Base-by-base conservation (phyloP, 2,888 invertebrate genomes). In the Gandaritis pyraliata region DNA sequence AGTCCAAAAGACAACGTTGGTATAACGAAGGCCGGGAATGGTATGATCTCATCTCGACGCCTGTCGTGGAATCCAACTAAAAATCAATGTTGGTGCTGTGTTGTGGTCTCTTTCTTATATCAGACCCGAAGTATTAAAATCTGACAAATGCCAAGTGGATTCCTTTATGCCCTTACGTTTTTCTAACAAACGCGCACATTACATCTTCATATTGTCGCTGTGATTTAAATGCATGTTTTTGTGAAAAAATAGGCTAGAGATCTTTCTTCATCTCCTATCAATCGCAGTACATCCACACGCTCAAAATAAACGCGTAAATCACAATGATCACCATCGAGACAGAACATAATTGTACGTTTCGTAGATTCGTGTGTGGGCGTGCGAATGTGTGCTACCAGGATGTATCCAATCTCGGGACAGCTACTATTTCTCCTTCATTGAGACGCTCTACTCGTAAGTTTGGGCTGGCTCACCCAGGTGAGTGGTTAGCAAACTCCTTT, bases 341-440 rank as follows among this genome's bases (percentile, higher is more conserved):
- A 49, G 58, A 36, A 18, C 54, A 49, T 64, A 58, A 65, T 70
- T 66, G 51, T 43, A 58, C 54, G 61, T 66, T 69, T 68, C 56
- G 64, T 66, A 64, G 61, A 61, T 66, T 66, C 43, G 66, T 51
- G 69, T 63, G 73, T 72, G 65, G 70, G 72, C 68, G 73, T 69
- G 69, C 68, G 67, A 69, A 69, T 66, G 67, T 61, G 52, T 64
- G 64, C 61, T 65, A 63, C 63, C 72, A 72, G 73, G 73, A 73
- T 72, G 69, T 63, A 56, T 49, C 65, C 72, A 73, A 71, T 73
- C 65, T 56, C 59, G 15, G 29, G n/a, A 41, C 41, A 41, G 16
- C 41, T 36, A 10, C 61, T 61, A 46, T 49, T 58, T 57, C 61
- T 61, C 43, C 61, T 61, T 39, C 41, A 57, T 41, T 61, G 61